Evolutionary conservation across 2,888 invertebrate species (phyloP).

Genomic region (Globia sparganii): DNA sequence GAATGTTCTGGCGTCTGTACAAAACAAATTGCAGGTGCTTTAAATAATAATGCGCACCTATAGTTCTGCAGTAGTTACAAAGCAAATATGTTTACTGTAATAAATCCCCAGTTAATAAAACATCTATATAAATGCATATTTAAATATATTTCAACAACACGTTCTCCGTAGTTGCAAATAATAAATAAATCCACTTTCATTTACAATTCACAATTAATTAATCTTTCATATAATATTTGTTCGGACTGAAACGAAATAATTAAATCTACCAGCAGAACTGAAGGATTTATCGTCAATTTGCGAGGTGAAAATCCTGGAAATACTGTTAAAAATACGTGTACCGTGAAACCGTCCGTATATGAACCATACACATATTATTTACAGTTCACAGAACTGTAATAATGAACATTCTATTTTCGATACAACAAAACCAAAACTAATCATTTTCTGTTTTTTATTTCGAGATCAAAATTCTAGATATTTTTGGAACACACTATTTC

Average conservation of each 20-base stretch:
- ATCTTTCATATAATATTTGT: constrained; percentile 30
- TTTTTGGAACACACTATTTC: not conserved
- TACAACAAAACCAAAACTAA: not conserved
- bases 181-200: constrained; percentile 33
- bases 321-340: constrained; percentile 1
- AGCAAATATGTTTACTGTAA: not conserved
- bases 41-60: not conserved
- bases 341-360: not conserved
- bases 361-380: not conserved
- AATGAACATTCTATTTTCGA: not conserved
- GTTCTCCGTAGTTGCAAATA: constrained; percentile 4
- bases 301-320: constrained; percentile 32
- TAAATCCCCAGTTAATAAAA: not conserved
- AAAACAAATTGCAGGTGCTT: not conserved
- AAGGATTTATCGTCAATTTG: constrained; percentile 26
- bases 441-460: not conserved
- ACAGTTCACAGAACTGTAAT: not conserved
- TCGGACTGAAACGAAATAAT: constrained; percentile 32
- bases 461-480: not conserved
- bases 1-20: no score
- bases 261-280: constrained; percentile 22
- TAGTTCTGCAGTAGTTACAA: not conserved
- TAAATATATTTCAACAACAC: constrained; percentile 20
- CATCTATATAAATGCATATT: not conserved
- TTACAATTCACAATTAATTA: constrained; percentile 31